Conservation (phyloP, 2,113 vertebrate species). For the Pica pica region DNA sequence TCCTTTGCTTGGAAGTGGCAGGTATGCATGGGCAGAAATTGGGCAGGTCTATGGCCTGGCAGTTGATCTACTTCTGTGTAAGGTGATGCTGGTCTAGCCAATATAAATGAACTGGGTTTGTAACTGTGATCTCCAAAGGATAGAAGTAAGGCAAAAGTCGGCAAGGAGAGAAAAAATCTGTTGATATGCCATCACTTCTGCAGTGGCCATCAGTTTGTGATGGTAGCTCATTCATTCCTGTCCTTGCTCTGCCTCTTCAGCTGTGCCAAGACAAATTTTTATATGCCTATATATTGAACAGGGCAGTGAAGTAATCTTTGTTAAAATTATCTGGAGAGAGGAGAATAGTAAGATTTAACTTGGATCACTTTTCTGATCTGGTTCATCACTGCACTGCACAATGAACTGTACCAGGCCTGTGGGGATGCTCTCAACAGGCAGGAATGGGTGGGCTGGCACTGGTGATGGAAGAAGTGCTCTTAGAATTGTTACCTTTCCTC, state of each 20-base stretch:
- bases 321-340: neutral
- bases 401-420: neutral
- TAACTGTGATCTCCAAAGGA: neutral
- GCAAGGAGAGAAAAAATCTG: neutral
- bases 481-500: neutral
- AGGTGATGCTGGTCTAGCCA: neutral
- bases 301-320: neutral
- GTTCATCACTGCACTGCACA: neutral
- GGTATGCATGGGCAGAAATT: neutral
- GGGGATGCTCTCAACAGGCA: neutral
- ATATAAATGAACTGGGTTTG: neutral
- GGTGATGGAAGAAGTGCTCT: neutral
- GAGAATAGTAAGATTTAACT: neutral
- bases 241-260: neutral
- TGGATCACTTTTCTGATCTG: neutral
- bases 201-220: neutral
- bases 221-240: neutral
- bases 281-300: neutral
- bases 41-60: neutral
- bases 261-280: neutral
- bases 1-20: neutral
- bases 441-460: neutral
- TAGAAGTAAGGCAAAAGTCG: neutral
- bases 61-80: neutral
- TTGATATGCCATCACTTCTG: neutral